Base-by-base conservation (phyloP, 2,888 invertebrate genomes). In the Xestia ashworthii region DNA sequence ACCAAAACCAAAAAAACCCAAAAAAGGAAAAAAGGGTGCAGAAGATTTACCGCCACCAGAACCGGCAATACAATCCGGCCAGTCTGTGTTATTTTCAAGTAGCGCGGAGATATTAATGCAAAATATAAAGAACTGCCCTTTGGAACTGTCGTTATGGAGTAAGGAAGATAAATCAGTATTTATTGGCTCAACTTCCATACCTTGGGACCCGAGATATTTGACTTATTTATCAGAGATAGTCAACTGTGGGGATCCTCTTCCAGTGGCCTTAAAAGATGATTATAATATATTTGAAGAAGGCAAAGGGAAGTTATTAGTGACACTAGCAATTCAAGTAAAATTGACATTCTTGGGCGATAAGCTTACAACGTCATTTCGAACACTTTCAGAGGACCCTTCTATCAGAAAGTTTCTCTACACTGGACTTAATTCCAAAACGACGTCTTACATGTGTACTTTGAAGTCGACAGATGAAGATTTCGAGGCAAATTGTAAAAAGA, bases 241-340 rank as follows among this genome's bases (percentile, higher is more conserved):
- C 71, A 90, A 93, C 12, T 92, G 92, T 67, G 80, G 91, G 72
- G 84, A 89, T 38, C 92, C 94, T 41, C 76, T 83, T 14, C 92
- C 96, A 0, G 91, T 94, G 4, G 91, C 91, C 5, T 74, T 96
- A 48, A 94, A 92, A 55, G 96, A 96, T 67, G 94, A 95, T 80
- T 96, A 95, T 80, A 96, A 96, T 85, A 91, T 96, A 83, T 96
- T 96, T 85, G 94, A 96, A 89, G 96, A 96, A 89, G 94, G 92
- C n/a, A 94, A 90, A 22, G 95, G 93, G 32, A 95, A 94, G 88
- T 79, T 95, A 60, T 93, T 96, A 92, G 96, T 95, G 0, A 94
- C 94, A 89, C 83, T 96, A 79, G 91, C 92, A 22, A 90, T 96
- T n/a, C 95, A 95, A 92, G 89, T 96, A 5, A 96, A 95, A 90